Evolutionary conservation across 2,113 vertebrate genomes (phyloP), one percentile per base, ranked within the genome.

Genomic region (Marmota monax): DNA sequence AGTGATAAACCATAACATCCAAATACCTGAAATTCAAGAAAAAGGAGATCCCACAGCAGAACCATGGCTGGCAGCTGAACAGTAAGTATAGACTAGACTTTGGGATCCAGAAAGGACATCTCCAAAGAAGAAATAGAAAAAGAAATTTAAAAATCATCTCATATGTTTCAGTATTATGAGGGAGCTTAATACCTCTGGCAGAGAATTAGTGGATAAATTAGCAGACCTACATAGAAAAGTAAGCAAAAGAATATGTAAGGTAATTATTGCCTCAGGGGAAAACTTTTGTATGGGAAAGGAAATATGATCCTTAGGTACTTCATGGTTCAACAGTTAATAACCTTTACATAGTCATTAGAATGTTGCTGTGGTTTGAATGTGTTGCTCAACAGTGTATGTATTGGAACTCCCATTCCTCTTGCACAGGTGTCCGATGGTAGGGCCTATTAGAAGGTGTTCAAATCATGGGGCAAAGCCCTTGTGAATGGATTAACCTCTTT

Each of bases 11-110:
- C 20, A 39, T 79, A n/a, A 88, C 78, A 51, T 16, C 1, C 39
- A 34, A 84, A 96, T 74, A 80, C 48, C 4, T 84, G 42, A 65
- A 69, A 65, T 20, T 72, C 51, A 65, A 77, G n/a, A 76, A 97
- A 90, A 20, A 23, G 12, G 45, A 29, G 12, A 9, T 32, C 20
- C 7, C 53, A 39, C 48, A 22, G 3, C 37, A 87, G 25, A 85
- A 51, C 34, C 76, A 5, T 5, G 39, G 9, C 25, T 4, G 45
- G 72, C 42, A 76, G 25, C n/a, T 65, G 17, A 39, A 9, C 7
- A 73, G 5, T 11, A 73, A 29, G 5, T 34, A 34, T 84, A 13
- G 48, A 9, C 23, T 20, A 34, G 29, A 74, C 45, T 48, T 22
- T 32, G 39, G 14, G 11, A 2, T 80, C 16, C 20, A 67, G n/a